Conservation (phyloP, 1,140 invertebrate genomes). For the Pogonus chalceus region DNA sequence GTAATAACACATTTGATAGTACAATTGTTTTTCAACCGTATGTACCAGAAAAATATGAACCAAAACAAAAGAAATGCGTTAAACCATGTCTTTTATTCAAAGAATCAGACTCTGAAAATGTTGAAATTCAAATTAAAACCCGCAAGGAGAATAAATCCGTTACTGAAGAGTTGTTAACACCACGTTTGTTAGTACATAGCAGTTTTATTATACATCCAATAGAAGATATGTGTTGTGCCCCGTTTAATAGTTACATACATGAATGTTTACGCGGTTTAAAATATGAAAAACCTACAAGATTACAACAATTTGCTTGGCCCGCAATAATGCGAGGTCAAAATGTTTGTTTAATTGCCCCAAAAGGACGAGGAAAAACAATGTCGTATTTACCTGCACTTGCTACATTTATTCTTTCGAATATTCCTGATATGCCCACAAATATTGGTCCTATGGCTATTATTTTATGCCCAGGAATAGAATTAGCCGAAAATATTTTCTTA, state of each 20-base stretch:
- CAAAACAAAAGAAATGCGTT: neutral
- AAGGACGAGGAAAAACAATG: slow-evolving; percentile 40
- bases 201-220: slow-evolving; percentile 17
- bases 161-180: neutral
- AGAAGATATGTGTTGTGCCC: slow-evolving; percentile 13
- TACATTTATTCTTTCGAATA: slow-evolving; percentile 32
- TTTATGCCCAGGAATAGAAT: slow-evolving; percentile 18
- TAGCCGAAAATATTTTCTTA: slow-evolving; percentile 24
- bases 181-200: slow-evolving; percentile 2
- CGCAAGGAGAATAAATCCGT: neutral
- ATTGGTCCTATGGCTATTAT: slow-evolving; percentile 24
- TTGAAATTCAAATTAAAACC: neutral
- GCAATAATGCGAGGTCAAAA: slow-evolving; percentile 38
- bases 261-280: slow-evolving; percentile 14
- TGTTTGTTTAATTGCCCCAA: slow-evolving; percentile 35
- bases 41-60: neutral
- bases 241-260: slow-evolving; percentile 22
- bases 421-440: slow-evolving; percentile 15
- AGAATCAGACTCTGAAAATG: neutral
- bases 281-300: slow-evolving; percentile 20
- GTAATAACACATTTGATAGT: neutral
- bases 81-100: neutral
- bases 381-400: slow-evolving; percentile 40
- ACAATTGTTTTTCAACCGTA: neutral
- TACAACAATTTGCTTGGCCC: slow-evolving; percentile 39